Conservation (phyloP, 1,140 invertebrate species). For the Periplaneta americana region DNA sequence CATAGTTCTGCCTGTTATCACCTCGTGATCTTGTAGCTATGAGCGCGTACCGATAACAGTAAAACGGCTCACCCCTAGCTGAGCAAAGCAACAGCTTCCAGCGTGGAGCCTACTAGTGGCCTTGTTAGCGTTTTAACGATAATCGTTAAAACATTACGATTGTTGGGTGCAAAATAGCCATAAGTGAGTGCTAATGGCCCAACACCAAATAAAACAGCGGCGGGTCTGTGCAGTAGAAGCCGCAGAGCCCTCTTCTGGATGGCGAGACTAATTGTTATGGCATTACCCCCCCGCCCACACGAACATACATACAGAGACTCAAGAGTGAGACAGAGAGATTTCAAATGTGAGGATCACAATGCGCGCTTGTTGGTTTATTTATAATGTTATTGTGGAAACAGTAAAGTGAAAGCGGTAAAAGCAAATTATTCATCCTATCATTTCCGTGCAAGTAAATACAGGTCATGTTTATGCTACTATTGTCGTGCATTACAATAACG, state of each 20-base stretch:
- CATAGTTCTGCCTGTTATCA: not conserved
- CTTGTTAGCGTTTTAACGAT: not conserved
- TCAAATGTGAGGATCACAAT: not conserved
- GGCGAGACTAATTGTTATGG: not conserved
- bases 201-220: not conserved
- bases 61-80: not conserved
- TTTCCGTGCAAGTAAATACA: not conserved
- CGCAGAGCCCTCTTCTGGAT: not conserved
- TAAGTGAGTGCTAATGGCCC: not conserved
- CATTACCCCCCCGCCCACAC: not conserved
- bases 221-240: not conserved
- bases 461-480: not conserved
- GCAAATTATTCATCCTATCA: not conserved
- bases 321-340: not conserved
- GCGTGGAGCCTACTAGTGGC: not conserved
- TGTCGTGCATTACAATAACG: no score
- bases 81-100: not conserved
- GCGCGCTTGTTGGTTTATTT: no score
- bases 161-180: not conserved
- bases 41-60: not conserved
- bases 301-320: not conserved
- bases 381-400: not conserved
- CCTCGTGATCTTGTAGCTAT: no score
- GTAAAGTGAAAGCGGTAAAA: not conserved
- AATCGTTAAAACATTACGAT: not conserved